Conservation (phyloP, 2,888 invertebrate genomes). For the Hypena proboscidalis region DNA sequence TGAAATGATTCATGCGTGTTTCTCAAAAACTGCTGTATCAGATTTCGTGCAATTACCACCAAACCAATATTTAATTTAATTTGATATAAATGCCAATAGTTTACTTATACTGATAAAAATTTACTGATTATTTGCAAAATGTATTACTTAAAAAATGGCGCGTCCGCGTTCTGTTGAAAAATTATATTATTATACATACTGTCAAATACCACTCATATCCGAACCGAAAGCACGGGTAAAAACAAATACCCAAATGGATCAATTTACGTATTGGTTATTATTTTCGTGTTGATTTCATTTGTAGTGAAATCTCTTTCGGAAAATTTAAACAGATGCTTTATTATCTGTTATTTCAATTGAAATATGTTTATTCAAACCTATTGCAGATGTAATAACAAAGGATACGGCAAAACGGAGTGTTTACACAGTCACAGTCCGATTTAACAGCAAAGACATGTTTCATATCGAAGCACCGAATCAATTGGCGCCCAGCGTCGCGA, state of each 20-base stretch:
- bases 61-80: conserved; percentile 18
- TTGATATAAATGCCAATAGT: background rate
- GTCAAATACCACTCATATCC: no score
- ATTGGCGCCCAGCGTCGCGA: conserved; percentile 33
- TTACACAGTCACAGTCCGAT: conserved; percentile 51
- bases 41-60: conserved; percentile 34
- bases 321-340: no score
- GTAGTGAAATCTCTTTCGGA: no score
- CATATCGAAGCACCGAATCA: conserved; percentile 46
- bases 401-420: conserved; percentile 32
- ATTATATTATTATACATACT: no score
- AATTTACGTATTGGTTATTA: no score
- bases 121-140: no score
- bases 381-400: conserved; percentile 6
- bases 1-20: conserved; percentile 38
- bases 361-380: background rate
- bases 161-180: no score
- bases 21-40: conserved; percentile 40
- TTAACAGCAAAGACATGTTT: conserved; percentile 51
- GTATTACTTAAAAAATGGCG: no score
- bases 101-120: background rate
- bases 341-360: no score
- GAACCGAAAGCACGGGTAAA: no score
- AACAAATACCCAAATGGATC: no score
- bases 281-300: no score